Base-by-base conservation (phyloP, 64 coral and sea anemone genomes). In the Catalaphyllia jardinei region DNA sequence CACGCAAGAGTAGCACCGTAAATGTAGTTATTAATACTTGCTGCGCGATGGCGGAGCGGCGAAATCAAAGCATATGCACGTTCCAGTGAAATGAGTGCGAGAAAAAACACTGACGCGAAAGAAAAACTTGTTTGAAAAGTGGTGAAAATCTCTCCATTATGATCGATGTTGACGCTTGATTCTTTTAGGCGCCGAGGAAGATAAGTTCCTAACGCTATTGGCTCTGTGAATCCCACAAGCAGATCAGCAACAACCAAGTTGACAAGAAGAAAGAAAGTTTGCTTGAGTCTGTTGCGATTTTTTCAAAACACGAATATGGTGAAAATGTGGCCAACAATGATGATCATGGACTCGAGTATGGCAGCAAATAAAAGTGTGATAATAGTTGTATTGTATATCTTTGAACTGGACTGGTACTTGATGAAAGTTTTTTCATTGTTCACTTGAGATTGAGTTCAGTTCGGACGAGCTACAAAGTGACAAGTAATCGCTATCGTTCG, bases 171-270 rank as follows among this genome's bases (percentile, higher is more conserved):
- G 22, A 69, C 0, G 2, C 9, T 25, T 69, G 22, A 10, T 25
- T 69, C 25, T 24, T 27, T 22, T n/a, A 69, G 22, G 2, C 24
- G 65, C 0, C 65, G 22, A n/a, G 64, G 74, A 20, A 77, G 4
- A 20, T 9, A 1, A 2, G 74, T 20, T 1, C 16, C 74, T 15
- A 46, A 20, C 33, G 38, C 31, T 49, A 76, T 46, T 76, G 38
- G 31, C 52, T 42, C 31, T 49, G 39, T 49, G 17, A 49, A 42
- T 76, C 74, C 74, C 52, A 76, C 38, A 42, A 76, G 33, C 4
- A 76, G 39, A 50, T 76, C 74, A 11, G 74, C 74, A 76, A 76
- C 7, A n/a, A 39, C 39, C 7, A 76, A 49, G 74, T 76, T 76
- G 8, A 76, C n/a, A 49, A 49, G 35, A 49, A 76, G 74, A 22